Conservation (phyloP, 1,140 invertebrate genomes). For the Drosophila orosa region DNA sequence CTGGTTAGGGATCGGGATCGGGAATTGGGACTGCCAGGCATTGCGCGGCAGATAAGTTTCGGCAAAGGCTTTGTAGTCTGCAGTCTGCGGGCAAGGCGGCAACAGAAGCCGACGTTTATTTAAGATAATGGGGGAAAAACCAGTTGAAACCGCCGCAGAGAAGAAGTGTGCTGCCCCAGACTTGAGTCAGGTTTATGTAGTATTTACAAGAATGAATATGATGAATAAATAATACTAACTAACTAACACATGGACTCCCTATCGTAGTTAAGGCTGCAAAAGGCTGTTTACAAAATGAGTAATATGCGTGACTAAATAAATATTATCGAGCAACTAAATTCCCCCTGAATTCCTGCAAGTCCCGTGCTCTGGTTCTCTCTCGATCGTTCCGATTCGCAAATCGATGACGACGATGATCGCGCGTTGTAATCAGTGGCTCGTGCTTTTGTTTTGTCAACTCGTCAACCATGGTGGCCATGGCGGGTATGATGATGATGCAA, state of each 20-base stretch:
- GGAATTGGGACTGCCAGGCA: constrained; percentile 29
- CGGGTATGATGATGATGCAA: constrained; percentile 63
- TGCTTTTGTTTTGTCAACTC: constrained; percentile 39
- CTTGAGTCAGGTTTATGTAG: constrained; percentile 19
- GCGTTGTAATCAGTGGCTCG: constrained; percentile 20
- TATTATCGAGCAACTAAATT: neutral
- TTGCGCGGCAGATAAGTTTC: constrained; percentile 76
- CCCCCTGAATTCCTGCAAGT: neutral
- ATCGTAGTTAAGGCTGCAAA: neutral
- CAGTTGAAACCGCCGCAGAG: constrained; percentile 30
- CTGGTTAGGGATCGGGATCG: constrained; percentile 2
- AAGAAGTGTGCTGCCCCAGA: constrained; percentile 16
- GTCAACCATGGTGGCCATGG: constrained; percentile 50
- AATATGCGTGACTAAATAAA: constrained; percentile 2
- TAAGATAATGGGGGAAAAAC: constrained; percentile 10
- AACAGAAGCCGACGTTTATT: neutral
- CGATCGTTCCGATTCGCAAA: constrained; percentile 30
- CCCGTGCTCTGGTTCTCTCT: constrained; percentile 34
- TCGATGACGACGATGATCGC: constrained; percentile 50
- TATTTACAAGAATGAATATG: neutral
- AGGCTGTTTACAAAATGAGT: constrained; percentile 8
- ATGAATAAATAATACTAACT: no score
- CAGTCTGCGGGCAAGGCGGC: constrained; percentile 3
- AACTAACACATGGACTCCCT: neutral
- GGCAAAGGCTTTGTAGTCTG: constrained; percentile 76